These are phyloP conservation scores for Amiota mariae DNA, from an alignment of 2,888 invertebrate genomes.

Conservation along the genomic window DNA sequence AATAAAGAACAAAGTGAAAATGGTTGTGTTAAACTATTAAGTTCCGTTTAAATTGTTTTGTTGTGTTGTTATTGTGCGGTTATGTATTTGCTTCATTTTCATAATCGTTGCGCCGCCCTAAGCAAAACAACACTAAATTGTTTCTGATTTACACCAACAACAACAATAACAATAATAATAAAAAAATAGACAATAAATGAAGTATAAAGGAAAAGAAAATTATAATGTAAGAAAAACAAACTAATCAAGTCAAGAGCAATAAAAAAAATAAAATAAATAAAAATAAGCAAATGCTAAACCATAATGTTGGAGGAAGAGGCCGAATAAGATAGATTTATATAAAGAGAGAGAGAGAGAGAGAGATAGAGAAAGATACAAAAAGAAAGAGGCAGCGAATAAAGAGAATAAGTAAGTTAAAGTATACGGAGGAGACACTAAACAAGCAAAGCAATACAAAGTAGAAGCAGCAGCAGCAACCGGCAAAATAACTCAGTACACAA, in stretches of 20 bases:
- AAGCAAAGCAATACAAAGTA: not conserved
- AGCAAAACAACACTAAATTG: too few relatives aligned
- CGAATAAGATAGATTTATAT: not conserved
- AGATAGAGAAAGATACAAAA: too few relatives aligned
- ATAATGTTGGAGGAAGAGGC: not conserved
- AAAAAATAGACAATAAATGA: not conserved
- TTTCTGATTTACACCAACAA: not conserved
- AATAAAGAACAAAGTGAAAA: too few relatives aligned
- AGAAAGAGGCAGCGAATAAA: not conserved
- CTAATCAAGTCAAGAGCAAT: constrained; percentile 36
- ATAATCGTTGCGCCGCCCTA: not conserved
- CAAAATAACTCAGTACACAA: constrained; percentile 29
- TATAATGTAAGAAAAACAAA: constrained; percentile 34
- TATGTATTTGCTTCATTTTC: constrained; percentile 1
- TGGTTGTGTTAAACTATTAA: constrained; percentile 54
- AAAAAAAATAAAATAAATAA: not conserved
- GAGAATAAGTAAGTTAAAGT: not conserved
- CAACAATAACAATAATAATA: not conserved
- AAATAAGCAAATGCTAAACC: not conserved
- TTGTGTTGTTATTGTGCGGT: constrained; percentile 41
- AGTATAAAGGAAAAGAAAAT: constrained; percentile 36
- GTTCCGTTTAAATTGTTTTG: constrained; percentile 65
- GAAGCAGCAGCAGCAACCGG: constrained; percentile 9
- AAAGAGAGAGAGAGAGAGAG: not conserved
- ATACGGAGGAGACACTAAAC: not conserved